A percentile compares a stretch with the other conserved stretches of the same genome.
Evolutionary conservation across 2,113 vertebrate genomes (phyloP).

Genomic region (Python bivittatus): DNA sequence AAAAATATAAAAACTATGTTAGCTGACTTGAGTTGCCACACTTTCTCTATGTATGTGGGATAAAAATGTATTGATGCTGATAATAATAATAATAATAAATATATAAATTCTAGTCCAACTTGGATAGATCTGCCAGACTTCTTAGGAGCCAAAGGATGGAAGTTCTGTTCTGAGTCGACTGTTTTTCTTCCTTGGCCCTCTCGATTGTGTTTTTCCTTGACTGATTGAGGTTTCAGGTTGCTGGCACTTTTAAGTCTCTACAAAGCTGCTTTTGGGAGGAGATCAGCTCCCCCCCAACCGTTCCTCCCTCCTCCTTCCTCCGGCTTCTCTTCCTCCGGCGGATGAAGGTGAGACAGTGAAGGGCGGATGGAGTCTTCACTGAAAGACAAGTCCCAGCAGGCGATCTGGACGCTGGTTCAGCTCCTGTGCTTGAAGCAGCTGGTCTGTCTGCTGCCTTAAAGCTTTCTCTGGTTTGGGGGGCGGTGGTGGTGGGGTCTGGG

Average conservation of each 20-base stretch:
- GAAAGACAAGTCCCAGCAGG: slow-evolving; percentile 65
- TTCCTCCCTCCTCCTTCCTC: slow-evolving; percentile 30
- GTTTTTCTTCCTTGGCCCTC: not conserved
- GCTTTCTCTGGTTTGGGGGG: not conserved
- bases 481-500: not conserved
- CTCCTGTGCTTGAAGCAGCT: slow-evolving; percentile 56
- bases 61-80: too few relatives aligned
- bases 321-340: slow-evolving; percentile 47
- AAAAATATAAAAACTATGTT: too few relatives aligned
- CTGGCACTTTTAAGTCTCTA: slow-evolving; percentile 47
- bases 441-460: slow-evolving; percentile 6
- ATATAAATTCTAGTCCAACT: not conserved
- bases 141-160: not conserved
- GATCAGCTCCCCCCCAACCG: slow-evolving; percentile 34
- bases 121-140: not conserved
- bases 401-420: slow-evolving; percentile 47
- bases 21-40: too few relatives aligned
- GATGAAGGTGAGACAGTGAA: slow-evolving; percentile 50
- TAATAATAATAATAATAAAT: not conserved
- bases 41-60: too few relatives aligned
- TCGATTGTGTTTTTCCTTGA: not conserved
- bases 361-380: slow-evolving; percentile 48
- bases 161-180: not conserved
- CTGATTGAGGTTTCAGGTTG: slow-evolving; percentile 28
- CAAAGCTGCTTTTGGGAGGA: not conserved